phyloP scores from a whole-genome alignment of 2,888 invertebrate species.

The Scotopteryx bipunctaria region DNA sequence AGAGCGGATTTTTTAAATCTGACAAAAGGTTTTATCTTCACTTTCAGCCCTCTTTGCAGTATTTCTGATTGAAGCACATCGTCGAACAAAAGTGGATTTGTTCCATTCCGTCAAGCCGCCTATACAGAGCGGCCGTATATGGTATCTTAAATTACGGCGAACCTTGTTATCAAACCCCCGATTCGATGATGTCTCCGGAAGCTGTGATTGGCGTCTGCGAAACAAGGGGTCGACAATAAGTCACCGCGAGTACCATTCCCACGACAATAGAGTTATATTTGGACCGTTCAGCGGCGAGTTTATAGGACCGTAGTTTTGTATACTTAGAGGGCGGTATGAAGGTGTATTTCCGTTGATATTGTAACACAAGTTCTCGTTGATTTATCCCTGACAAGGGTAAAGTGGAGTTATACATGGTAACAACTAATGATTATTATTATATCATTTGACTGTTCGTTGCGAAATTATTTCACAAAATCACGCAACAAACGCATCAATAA shows the following conservation, averaged over 20 bases:
- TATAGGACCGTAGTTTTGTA: background rate
- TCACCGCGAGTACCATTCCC: constrained; percentile 16
- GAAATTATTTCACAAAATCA: constrained; percentile 7
- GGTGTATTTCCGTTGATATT: background rate
- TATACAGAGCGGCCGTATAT: background rate
- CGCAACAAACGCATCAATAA: constrained; percentile 12
- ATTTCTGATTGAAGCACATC: constrained; percentile 7
- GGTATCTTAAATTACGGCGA: background rate
- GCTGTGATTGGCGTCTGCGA: constrained; percentile 20
- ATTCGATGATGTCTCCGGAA: constrained; percentile 15
- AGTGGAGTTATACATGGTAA: too few species aligned
- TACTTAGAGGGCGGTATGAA: background rate
- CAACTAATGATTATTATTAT: too few species aligned
- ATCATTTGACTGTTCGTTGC: too few species aligned
- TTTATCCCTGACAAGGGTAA: too few species aligned
- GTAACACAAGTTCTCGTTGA: too few species aligned
- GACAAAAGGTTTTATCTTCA: constrained; percentile 10
- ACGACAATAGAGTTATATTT: constrained; percentile 17
- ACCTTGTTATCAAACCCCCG: constrained; percentile 3
- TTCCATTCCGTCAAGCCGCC: constrained; percentile 8
- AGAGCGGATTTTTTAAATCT: background rate
- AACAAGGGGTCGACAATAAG: constrained; percentile 22
- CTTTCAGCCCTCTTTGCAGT: background rate
- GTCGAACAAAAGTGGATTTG: constrained; percentile 17
- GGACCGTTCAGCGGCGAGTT: background rate